Evolutionary conservation across 2,113 vertebrate genomes (phyloP).

Genomic region (Monarcha castaneiventris): DNA sequence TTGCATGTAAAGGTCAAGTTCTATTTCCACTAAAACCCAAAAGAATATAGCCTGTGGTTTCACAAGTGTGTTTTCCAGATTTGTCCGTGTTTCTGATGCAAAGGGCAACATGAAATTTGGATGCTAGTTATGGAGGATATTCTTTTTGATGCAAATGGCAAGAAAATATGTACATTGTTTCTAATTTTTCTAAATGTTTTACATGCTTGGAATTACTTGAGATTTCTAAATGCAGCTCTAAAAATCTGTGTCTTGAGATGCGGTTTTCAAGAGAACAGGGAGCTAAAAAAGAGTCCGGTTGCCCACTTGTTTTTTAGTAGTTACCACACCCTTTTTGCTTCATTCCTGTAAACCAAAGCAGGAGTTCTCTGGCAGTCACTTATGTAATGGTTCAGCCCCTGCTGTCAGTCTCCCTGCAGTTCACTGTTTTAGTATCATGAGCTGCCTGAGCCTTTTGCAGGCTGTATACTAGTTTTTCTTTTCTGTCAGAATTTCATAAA

Average conservation of each 20-base stretch:
- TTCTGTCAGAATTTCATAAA: constrained; percentile 36
- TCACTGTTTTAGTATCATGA: neutral
- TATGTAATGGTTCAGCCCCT: constrained; percentile 9
- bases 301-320: constrained; percentile 34
- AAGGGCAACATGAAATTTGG: neutral
- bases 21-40: neutral
- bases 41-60: neutral
- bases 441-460: constrained; percentile 29
- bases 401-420: neutral
- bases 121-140: neutral
- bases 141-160: neutral
- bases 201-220: neutral
- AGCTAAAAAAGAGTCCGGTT: neutral
- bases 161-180: neutral
- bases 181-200: neutral
- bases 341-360: constrained; percentile 42
- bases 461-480: constrained; percentile 7
- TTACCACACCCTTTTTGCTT: constrained; percentile 46
- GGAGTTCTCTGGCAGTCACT: neutral
- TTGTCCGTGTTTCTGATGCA: neutral
- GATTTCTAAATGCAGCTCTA: neutral
- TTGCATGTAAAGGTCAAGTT: neutral
- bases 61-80: neutral
- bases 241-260: constrained; percentile 11
- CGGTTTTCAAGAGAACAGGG: constrained; percentile 23